Evolutionary conservation across 2,888 invertebrate genomes (phyloP).

Genomic region (Drosophila melanosoma): DNA sequence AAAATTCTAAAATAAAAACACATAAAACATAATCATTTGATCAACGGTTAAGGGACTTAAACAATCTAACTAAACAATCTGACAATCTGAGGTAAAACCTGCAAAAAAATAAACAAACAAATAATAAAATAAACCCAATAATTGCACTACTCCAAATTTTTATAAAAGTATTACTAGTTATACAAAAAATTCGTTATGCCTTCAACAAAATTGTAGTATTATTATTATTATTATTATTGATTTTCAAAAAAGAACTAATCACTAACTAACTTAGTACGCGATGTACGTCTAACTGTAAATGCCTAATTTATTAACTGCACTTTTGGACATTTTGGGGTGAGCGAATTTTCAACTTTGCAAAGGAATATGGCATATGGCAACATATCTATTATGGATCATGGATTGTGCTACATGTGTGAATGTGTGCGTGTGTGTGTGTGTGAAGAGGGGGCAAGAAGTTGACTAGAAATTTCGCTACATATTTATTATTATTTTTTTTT

Average conservation of each 20-base stretch:
- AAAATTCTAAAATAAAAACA: slow-evolving; percentile 1
- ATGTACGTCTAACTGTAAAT: slow-evolving; percentile 32
- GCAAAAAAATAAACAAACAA: slow-evolving; percentile 24
- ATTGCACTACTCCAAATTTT: slow-evolving; percentile 68
- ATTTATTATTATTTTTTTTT: slow-evolving; percentile 39
- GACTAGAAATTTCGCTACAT: slow-evolving; percentile 81
- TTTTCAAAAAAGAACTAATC: slow-evolving; percentile 16
- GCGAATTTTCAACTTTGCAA: slow-evolving; percentile 55
- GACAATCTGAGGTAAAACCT: slow-evolving; percentile 50
- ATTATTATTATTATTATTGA: neutral
- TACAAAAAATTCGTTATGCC: slow-evolving; percentile 57
- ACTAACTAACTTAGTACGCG: slow-evolving; percentile 12
- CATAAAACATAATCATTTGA: slow-evolving; percentile 4
- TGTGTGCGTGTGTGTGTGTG: neutral
- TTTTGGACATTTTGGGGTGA: slow-evolving; percentile 30
- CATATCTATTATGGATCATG: slow-evolving; percentile 24
- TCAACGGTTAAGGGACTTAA: slow-evolving; percentile 5
- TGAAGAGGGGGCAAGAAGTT: slow-evolving; percentile 79
- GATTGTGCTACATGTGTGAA: slow-evolving; percentile 21
- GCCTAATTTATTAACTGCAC: slow-evolving; percentile 30
- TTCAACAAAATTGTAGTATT: slow-evolving; percentile 22
- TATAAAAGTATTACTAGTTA: slow-evolving; percentile 16
- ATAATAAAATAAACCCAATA: slow-evolving; percentile 52
- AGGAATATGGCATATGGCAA: slow-evolving; percentile 30
- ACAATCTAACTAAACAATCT: slow-evolving; percentile 24